phyloP scores from a whole-genome alignment of 37 sponge, comb jelly and placozoan species.

The Axinella damicornis region DNA sequence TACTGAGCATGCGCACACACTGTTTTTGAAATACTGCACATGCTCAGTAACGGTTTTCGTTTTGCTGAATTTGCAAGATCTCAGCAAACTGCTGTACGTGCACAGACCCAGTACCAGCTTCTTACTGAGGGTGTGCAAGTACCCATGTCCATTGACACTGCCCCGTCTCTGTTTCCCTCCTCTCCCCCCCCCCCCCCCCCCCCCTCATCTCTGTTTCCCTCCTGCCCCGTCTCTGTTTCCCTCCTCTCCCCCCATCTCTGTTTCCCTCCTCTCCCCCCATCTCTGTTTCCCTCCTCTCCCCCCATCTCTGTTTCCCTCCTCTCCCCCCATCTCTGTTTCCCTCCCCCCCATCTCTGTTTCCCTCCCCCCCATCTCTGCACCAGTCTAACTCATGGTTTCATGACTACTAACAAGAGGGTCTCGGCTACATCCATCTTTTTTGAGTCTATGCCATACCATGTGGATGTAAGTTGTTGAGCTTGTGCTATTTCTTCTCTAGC shows the following conservation, averaged over 20 bases:
- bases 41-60: too few relatives aligned
- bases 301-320: background rate
- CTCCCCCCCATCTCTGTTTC: background rate
- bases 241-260: background rate
- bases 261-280: background rate
- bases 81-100: too few relatives aligned
- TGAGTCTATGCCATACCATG: conserved; percentile 97
- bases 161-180: too few relatives aligned
- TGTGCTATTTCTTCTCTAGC: too few relatives aligned
- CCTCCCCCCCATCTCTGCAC: background rate
- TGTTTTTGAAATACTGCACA: too few relatives aligned
- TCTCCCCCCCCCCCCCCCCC: too few relatives aligned
- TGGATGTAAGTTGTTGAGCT: conserved; percentile 71
- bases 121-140: too few relatives aligned
- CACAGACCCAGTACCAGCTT: too few relatives aligned
- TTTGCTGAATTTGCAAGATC: too few relatives aligned
- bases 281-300: background rate
- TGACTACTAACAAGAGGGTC: conserved; percentile 90
- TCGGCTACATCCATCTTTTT: conserved; percentile 98
- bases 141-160: too few relatives aligned
- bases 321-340: background rate
- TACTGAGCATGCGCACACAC: too few relatives aligned
- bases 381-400: conserved; percentile 97
- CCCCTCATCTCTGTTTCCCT: too few relatives aligned
- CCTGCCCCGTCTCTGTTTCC: background rate